A percentile compares a stretch with the other conserved stretches of the same genome.
Conservation (phyloP, 2,113 vertebrate genomes). For the Accipiter cooperii region DNA sequence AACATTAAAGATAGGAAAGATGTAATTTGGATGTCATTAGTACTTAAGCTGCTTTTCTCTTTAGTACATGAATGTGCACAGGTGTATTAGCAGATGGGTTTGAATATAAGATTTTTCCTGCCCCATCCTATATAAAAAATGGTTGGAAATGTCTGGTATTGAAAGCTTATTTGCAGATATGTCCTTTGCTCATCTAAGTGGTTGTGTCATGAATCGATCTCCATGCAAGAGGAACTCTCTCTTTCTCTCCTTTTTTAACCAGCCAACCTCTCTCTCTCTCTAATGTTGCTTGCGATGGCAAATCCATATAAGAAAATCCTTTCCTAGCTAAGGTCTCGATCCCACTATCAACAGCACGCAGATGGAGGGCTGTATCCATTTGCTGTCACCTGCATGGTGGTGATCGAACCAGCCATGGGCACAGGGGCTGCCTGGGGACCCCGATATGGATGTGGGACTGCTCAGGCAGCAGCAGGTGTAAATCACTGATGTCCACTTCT, state of each 20-base stretch:
- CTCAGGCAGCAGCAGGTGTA: rapidly evolving
- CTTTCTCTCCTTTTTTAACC: neutral
- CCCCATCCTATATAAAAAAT: neutral
- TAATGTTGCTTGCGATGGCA: neutral
- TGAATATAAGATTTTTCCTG: neutral
- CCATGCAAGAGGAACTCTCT: neutral
- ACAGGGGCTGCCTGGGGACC: neutral
- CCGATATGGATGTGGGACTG: rapidly evolving
- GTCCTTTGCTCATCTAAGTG: neutral
- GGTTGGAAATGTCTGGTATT: neutral
- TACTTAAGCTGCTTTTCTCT: neutral
- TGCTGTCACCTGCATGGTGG: neutral
- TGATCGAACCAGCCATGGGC: rapidly evolving
- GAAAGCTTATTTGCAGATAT: neutral
- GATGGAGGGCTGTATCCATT: rapidly evolving
- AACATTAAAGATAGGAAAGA: neutral
- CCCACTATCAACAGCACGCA: rapidly evolving
- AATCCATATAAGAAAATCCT: neutral
- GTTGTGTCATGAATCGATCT: neutral
- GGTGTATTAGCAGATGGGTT: constrained; percentile 7
- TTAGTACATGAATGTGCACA: neutral
- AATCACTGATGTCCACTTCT: neutral
- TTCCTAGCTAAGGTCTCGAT: neutral
- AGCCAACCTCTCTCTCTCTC: no score
- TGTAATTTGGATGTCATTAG: constrained; percentile 20